Evolutionary conservation across 2,797 vertebrate species (phyloP), one percentile per base, ranked within the genome.

Genomic region (Lacerta bilineata): DNA sequence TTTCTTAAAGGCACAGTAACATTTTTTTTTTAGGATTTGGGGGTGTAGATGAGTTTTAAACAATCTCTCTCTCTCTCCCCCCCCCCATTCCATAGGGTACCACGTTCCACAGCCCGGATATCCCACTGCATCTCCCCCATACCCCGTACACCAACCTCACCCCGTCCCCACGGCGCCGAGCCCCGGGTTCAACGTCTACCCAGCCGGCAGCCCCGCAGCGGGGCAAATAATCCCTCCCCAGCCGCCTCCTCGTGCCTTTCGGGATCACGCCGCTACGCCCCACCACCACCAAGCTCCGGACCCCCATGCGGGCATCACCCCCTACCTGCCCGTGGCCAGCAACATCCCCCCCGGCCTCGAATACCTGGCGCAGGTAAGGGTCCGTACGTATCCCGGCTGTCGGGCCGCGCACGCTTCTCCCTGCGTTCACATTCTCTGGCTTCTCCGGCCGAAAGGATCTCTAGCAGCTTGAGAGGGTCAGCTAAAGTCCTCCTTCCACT

Each of bases 281-380:
- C 86, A 10, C 8, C 86, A 61, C 23, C 84, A 84, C 27, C 91
- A 85, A 15, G 76, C 39, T 4, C 90, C 92, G 0, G 83, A 88
- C 27, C 91, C 86, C 8, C 85, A 87, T 0, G 20, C 69, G 0
- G 13, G 72, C 78, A 83, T 69, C 46, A 66, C 83, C 1, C 82
- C 91, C 3, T 93, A 93, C 46, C 39, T 95, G 0, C 93, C 95
- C 0, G 91, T 90, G 85, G 74, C 97, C 1, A 95, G 96, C 0
- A 97, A 97, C 2, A 96, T 98, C n/a, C 98, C 98, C 3, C 96
- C 97, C 0, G 98, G 98, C 10, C 97, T 98, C 0, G 98, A 98
- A 88, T 98, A 98, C 92, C 97, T 98, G 81, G 94, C 97, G 43
- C 98, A 98, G 98, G 98, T 98, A 89, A 95, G 95, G 86, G 9